Percentiles rank a stretch among this genome's conserved stretches.
Evolutionary conservation across 2,888 invertebrate genomes (phyloP).

Genomic region (Apotomis capreana): DNA sequence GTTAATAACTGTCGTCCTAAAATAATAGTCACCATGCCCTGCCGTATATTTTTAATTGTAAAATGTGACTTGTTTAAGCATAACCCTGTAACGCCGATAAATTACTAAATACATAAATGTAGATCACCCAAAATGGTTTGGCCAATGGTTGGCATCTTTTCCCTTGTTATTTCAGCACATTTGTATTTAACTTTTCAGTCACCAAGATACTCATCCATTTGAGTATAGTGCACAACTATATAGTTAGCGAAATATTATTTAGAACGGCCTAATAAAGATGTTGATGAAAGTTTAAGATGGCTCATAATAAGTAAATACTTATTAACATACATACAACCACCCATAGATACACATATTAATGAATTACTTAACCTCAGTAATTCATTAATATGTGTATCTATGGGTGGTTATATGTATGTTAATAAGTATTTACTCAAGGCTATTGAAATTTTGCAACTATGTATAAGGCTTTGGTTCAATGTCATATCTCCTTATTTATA

Average conservation of each 20-base stretch:
- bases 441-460: too few relatives aligned
- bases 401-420: too few relatives aligned
- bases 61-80: constrained; percentile 19
- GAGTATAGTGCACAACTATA: neutral
- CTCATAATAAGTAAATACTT: too few relatives aligned
- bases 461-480: too few relatives aligned
- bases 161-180: constrained; percentile 24
- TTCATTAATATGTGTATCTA: too few relatives aligned
- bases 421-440: too few relatives aligned
- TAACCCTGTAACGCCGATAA: constrained; percentile 38
- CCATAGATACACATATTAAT: too few relatives aligned
- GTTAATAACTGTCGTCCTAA: neutral
- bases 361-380: too few relatives aligned
- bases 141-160: constrained; percentile 32
- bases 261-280: neutral
- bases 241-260: constrained; percentile 9
- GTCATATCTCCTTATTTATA: too few relatives aligned
- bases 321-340: too few relatives aligned
- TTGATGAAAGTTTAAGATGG: too few relatives aligned
- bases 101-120: constrained; percentile 23
- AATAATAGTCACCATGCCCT: neutral
- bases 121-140: constrained; percentile 23
- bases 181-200: constrained; percentile 18
- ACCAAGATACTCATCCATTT: neutral
- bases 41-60: neutral